Base-by-base conservation (phyloP, 2,888 invertebrate genomes). In the Oscheius sp. region DNA sequence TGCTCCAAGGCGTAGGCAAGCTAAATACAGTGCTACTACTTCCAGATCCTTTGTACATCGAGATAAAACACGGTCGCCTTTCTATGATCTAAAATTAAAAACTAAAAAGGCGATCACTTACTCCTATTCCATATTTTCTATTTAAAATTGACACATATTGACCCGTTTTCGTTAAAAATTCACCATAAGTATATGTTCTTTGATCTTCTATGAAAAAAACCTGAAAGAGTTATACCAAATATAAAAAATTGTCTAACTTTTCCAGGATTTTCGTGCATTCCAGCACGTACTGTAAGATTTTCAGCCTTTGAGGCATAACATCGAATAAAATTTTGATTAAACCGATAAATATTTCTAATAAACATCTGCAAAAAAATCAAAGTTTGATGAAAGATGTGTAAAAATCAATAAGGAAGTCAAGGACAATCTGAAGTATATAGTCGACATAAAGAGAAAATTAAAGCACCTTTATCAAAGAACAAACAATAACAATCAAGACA, bases 11-110 rank as follows among this genome's bases (percentile, higher is more conserved):
- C 81, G 81, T n/a, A 88, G 82, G 21, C 84, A 83, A 7, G 86
- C 88, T 55, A 88, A 78, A 75, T 88, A 88, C 6, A 88, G 75
- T 6, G 86, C 82, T 46, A 86, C 78, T 12, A 82, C 81, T 18
- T 88, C 84, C 25, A 81, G 73, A 21, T 80, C 80, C 63, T 88
- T 88, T 23, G 80, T 75, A 1, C 84, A 84, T 68, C 87, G 72
- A 1, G 85, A 84, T 56, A 87, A 77, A n/a, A 87, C 74, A 3
- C 86, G 81, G 63, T 87, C 87, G 9, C 87, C 87, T 80, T 87
- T 87, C 84, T 86, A 21, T 23, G 7, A 35, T 58, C 16, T 58
- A 27, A 41, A 27, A 29, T 12, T 7, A 12, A 18, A 61, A 69
- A 9, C 21, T 9, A 27, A 25, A 21, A 63, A 2, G 21, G n/a